Conservation (phyloP, 2,113 vertebrate genomes). For the Alexandromys fortis region DNA sequence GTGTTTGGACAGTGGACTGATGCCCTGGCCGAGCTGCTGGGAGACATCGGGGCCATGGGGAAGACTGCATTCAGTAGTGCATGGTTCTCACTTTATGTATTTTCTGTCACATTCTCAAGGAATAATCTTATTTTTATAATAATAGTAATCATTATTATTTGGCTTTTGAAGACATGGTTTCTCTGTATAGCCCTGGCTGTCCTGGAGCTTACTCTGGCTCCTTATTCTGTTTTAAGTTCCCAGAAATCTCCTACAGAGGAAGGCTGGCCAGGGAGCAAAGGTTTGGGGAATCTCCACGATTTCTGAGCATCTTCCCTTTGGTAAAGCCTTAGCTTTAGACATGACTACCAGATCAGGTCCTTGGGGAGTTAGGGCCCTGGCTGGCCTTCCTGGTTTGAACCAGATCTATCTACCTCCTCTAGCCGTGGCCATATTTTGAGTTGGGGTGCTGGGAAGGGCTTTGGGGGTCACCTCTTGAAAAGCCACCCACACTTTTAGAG, state of each 20-base stretch:
- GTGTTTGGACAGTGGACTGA: neutral
- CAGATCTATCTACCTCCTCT: neutral
- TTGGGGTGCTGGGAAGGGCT: neutral
- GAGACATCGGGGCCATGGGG: neutral
- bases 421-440: neutral
- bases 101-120: neutral
- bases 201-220: neutral
- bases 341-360: neutral
- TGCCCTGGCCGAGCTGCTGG: neutral
- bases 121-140: constrained; percentile 13
- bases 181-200: neutral
- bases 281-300: neutral
- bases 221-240: neutral
- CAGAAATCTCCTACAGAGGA: constrained; percentile 2
- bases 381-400: neutral
- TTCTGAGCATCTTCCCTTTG: neutral
- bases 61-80: neutral
- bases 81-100: neutral
- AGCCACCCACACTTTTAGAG: constrained; percentile 8
- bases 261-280: neutral
- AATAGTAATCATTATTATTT: neutral
- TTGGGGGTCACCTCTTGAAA: neutral
- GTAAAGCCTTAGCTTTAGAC: neutral
- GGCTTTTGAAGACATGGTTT: neutral
- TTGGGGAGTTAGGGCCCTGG: neutral